A percentile compares a stretch with the other conserved stretches of the same genome.
phyloP scores from a whole-genome alignment of 2,888 invertebrate genomes.

The Enchytraeus crypticus region DNA sequence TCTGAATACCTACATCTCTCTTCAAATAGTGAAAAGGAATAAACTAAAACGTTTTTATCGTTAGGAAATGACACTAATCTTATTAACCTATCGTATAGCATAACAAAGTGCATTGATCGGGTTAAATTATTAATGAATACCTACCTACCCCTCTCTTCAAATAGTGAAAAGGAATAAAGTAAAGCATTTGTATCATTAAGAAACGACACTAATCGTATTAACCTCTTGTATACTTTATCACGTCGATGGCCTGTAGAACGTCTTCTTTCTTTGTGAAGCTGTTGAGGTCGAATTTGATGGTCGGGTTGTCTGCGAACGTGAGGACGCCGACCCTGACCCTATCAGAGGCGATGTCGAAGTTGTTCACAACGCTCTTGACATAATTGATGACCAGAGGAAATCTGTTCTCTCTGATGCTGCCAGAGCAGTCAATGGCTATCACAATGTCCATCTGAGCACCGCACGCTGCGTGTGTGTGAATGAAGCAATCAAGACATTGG shows the following conservation, averaged over 20 bases:
- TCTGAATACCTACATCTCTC: too few species aligned
- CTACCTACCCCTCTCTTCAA: too few species aligned
- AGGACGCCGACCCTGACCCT: conserved; percentile 37
- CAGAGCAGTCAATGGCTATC: conserved; percentile 39
- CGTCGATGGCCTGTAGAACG: conserved; percentile 13
- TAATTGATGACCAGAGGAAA: conserved; percentile 33
- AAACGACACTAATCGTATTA: too few species aligned
- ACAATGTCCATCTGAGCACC: conserved; percentile 29
- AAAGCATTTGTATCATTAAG: too few species aligned
- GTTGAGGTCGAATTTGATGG: conserved; percentile 37
- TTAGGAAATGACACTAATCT: too few species aligned
- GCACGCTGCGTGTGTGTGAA: conserved; percentile 22
- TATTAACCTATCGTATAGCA: too few species aligned
- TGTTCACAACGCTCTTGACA: conserved; percentile 32
- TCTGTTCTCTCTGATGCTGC: conserved; percentile 34
- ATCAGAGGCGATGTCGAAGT: conserved; percentile 34
- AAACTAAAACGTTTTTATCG: too few species aligned
- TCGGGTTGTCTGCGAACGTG: conserved; percentile 32
- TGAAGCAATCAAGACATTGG: too few species aligned
- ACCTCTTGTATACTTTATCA: conserved; percentile 2
- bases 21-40: too few species aligned
- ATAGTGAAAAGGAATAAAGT: too few species aligned
- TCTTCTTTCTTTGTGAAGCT: conserved; percentile 24
- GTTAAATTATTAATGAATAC: too few species aligned
- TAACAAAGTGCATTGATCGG: too few species aligned